Conservation (phyloP, 2,888 invertebrate species). For the Patella depressa region DNA sequence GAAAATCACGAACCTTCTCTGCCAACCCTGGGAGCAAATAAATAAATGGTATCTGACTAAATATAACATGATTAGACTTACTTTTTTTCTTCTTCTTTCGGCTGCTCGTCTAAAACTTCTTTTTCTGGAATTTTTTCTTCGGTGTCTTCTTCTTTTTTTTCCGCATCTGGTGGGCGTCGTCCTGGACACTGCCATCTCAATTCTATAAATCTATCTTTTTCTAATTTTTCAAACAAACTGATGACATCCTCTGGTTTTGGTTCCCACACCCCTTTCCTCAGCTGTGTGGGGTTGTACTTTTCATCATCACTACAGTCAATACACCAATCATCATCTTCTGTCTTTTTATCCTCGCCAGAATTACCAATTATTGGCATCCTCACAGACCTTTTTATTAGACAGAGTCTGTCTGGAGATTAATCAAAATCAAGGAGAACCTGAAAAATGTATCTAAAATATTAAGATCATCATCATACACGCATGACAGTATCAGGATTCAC, state of each 20-base stretch:
- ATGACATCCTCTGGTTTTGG: constrained; percentile 57
- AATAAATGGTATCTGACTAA: background rate
- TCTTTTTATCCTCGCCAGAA: constrained; percentile 13
- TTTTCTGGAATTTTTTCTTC: constrained; percentile 65
- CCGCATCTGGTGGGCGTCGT: constrained; percentile 82
- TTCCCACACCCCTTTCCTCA: constrained; percentile 50
- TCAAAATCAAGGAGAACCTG: too few species aligned
- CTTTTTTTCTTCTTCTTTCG: constrained; percentile 55
- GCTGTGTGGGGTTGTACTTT: constrained; percentile 45
- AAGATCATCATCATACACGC: too few species aligned
- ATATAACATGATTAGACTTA: constrained; percentile 28
- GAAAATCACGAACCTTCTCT: too few species aligned
- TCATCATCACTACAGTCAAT: constrained; percentile 57
- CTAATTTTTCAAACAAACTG: constrained; percentile 80
- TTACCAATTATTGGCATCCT: background rate
- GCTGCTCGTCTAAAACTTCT: constrained; percentile 55
- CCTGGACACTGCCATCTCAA: constrained; percentile 88
- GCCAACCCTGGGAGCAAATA: background rate
- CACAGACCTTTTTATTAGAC: too few species aligned
- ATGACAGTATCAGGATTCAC: too few species aligned
- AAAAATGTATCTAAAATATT: too few species aligned
- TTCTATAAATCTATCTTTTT: constrained; percentile 76
- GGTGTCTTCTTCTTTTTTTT: constrained; percentile 64
- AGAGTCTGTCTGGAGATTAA: too few species aligned
- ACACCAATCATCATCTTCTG: constrained; percentile 45